Evolutionary conservation across 2,113 vertebrate genomes (phyloP).

Genomic region (Paedocypris sp.): DNA sequence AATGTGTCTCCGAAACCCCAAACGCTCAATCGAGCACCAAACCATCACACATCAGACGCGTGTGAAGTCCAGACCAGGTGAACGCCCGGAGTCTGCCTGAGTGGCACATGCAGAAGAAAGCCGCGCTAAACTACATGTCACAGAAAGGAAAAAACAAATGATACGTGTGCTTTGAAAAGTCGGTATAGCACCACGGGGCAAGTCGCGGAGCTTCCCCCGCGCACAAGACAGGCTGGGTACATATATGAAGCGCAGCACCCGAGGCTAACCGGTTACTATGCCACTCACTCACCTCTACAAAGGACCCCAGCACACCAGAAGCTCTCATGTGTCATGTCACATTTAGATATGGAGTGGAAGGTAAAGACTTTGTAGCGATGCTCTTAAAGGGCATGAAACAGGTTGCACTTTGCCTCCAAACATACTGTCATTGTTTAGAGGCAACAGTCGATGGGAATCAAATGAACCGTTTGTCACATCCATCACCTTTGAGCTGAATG

Average conservation of each 20-base stretch:
- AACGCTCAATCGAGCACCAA: no score
- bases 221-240: constrained; percentile 42
- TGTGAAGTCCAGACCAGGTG: constrained; percentile 14
- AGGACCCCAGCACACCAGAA: constrained; percentile 48
- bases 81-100: constrained; percentile 18
- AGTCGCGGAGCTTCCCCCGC: constrained; percentile 53
- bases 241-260: constrained; percentile 60
- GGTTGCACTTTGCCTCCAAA: constrained; percentile 8
- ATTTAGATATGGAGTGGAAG: constrained; percentile 42
- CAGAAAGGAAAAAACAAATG: constrained; percentile 49
- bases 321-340: constrained; percentile 50
- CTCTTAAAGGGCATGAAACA: constrained; percentile 18
- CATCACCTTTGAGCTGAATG: no score
- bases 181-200: constrained; percentile 59
- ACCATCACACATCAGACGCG: no score
- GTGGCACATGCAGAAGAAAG: constrained; percentile 44
- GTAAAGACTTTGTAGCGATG: constrained; percentile 31
- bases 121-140: constrained; percentile 37
- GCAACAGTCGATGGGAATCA: neutral
- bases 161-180: constrained; percentile 56
- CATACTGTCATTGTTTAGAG: constrained; percentile 10
- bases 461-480: neutral
- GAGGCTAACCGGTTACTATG: constrained; percentile 64
- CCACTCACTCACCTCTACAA: constrained; percentile 55
- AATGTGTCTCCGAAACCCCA: no score